These are phyloP conservation scores for Xiphophorus birchmanni DNA, from an alignment of 2,797 vertebrate species.

Conservation along the genomic window DNA sequence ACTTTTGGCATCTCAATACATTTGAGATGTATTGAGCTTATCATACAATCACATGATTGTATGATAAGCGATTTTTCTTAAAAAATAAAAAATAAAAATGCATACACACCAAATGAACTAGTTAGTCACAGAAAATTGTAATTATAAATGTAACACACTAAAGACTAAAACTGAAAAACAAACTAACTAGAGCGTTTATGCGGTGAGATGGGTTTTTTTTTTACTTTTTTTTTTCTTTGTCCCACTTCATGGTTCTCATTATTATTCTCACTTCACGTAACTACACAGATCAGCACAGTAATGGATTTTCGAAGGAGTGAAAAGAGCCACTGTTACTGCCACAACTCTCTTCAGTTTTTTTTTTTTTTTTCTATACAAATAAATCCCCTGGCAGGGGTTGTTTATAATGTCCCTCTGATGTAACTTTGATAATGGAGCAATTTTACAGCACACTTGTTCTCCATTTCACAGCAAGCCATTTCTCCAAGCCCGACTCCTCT, in stretches of 20 bases:
- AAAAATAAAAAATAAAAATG: not conserved
- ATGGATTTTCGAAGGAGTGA: conserved; percentile 57
- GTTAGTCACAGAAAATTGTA: not conserved
- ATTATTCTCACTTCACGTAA: conserved; percentile 32
- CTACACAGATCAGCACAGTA: conserved; percentile 44
- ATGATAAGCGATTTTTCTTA: not conserved
- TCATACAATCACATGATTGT: not conserved
- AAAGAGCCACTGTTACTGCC: conserved; percentile 48
- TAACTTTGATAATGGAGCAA: conserved; percentile 68
- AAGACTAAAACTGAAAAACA: not conserved
- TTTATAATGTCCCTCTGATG: conserved; percentile 71
- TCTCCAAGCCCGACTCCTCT: conserved; percentile 42
- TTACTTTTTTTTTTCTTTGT: not conserved
- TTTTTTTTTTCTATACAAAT: conserved; percentile 45
- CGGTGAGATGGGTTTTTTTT: not conserved
- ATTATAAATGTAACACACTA: not conserved
- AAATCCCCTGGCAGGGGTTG: conserved; percentile 69
- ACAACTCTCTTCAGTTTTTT: conserved; percentile 40
- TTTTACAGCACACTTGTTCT: conserved; percentile 67
- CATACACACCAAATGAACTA: not conserved
- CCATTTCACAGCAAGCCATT: conserved; percentile 55
- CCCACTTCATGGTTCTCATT: conserved; percentile 24
- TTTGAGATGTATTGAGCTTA: no score
- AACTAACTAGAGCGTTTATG: not conserved
- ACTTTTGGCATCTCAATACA: not conserved